Base-by-base conservation (phyloP, 2,888 invertebrate genomes). In the Geophilus truncorum region DNA sequence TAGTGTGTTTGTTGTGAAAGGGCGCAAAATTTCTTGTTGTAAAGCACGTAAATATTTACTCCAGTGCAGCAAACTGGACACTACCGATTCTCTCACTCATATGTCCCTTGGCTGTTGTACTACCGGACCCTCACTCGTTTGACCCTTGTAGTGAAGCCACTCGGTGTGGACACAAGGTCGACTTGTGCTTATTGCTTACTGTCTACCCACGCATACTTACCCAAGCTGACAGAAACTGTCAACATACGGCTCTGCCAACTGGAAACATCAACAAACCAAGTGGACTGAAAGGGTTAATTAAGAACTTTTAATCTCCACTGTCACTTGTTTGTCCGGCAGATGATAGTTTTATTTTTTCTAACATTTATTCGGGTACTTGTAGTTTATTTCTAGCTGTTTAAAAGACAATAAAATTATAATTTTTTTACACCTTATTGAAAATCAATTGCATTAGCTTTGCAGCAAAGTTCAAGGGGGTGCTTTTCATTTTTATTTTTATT, bases 51-150 rank as follows among this genome's bases (percentile, higher is more conserved):
- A 62, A 62, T 62, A 62, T 62, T 62, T 62, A 23, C 57, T 23
- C 4, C 57, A 62, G 57, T 62, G 57, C 57, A 62, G 57, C 57
- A 62, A 23, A 62, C 57, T 62, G 57, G 57, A 62, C 57, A 62
- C 18, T 23, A 62, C 18, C 57, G 57, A 21, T 62, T 62, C 57
- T n/a, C n/a, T n/a, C 57, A 62, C 57, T 62, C 21, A 10, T 23
- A 18, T 62, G 23, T 23, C 57, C 57, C 21, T 10, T 21, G 21
- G 57, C 57, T 62, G 57, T 62, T 62, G 57, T 62, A 62, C 57
- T 62, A 21, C 21, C 23, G 57, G 57, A 62, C 57, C 3, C 57
- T 0, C 15, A 62, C 57, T 62, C 6, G 57, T 10, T 62, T 62
- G 57, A 62, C 57, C 57, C 57, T 62, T 62, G 40, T 18, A 23